Percentiles rank a stretch among this genome's conserved stretches.
phyloP scores from a whole-genome alignment of 2,113 vertebrate species.

The Ammospiza nelsoni region DNA sequence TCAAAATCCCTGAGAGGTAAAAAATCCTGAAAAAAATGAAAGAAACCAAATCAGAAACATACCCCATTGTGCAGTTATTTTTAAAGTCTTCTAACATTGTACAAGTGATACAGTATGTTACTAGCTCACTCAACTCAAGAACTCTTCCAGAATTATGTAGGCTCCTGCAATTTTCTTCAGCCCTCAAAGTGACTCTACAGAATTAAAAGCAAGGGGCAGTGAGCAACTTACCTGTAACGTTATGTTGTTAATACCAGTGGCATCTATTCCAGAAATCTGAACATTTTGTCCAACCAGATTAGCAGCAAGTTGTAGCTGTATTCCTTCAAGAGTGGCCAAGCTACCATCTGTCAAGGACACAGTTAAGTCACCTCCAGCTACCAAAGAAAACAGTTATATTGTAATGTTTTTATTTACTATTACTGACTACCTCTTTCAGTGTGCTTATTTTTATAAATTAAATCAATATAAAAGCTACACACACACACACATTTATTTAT shows the following conservation, averaged over 20 bases:
- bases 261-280: conserved; percentile 95
- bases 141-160: background rate
- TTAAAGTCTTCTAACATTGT: background rate
- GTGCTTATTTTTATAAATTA: background rate
- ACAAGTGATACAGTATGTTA: background rate
- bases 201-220: background rate
- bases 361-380: conserved; percentile 93
- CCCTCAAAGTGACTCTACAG: background rate
- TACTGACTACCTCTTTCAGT: background rate
- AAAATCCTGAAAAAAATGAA: background rate
- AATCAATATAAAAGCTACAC: background rate
- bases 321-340: conserved; percentile 92
- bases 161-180: background rate
- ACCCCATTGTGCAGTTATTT: background rate
- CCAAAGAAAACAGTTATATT: conserved; percentile 56
- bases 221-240: conserved; percentile 86
- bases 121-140: background rate
- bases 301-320: conserved; percentile 92
- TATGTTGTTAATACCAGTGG: conserved; percentile 95
- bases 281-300: conserved; percentile 95
- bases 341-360: conserved; percentile 93
- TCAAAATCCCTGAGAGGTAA: background rate
- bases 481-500: background rate
- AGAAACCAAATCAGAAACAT: background rate
- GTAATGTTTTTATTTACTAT: conserved; percentile 38